These are phyloP conservation scores for Volucella bombylans DNA, from an alignment of 2,888 invertebrate species.

Conservation along the genomic window DNA sequence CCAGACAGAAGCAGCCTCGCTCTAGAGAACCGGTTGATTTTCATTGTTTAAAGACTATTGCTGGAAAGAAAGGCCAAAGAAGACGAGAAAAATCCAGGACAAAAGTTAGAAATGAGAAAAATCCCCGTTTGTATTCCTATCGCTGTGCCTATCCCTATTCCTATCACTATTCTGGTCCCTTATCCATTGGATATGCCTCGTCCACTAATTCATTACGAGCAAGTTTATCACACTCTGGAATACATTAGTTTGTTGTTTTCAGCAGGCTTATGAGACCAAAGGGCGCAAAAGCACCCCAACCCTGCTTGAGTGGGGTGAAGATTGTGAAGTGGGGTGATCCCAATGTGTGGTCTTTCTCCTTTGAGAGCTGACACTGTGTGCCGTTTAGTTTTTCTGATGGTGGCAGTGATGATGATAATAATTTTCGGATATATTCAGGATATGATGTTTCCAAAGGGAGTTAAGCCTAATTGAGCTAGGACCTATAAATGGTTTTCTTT, in stretches of 20 bases:
- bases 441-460: constrained; percentile 53
- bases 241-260: constrained; percentile 74
- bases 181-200: constrained; percentile 64
- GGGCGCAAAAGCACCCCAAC: not conserved
- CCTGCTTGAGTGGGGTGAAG: not conserved
- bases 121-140: constrained; percentile 24
- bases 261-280: constrained; percentile 57
- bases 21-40: constrained; percentile 20
- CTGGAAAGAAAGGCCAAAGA: not conserved
- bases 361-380: constrained; percentile 13
- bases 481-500: constrained; percentile 29
- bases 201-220: constrained; percentile 73
- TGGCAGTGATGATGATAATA: constrained; percentile 46
- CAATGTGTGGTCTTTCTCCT: constrained; percentile 37
- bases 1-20: not conserved
- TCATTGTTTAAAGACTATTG: constrained; percentile 49
- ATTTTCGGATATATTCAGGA: constrained; percentile 60
- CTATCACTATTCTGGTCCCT: too few species aligned
- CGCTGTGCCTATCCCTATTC: too few species aligned
- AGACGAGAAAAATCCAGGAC: constrained; percentile 4
- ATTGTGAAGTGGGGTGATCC: constrained; percentile 43
- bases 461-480: constrained; percentile 53
- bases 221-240: constrained; percentile 74
- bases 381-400: constrained; percentile 53
- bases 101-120: constrained; percentile 58